phyloP scores from a whole-genome alignment of 2,113 vertebrate genomes.

The Perca fluviatilis region DNA sequence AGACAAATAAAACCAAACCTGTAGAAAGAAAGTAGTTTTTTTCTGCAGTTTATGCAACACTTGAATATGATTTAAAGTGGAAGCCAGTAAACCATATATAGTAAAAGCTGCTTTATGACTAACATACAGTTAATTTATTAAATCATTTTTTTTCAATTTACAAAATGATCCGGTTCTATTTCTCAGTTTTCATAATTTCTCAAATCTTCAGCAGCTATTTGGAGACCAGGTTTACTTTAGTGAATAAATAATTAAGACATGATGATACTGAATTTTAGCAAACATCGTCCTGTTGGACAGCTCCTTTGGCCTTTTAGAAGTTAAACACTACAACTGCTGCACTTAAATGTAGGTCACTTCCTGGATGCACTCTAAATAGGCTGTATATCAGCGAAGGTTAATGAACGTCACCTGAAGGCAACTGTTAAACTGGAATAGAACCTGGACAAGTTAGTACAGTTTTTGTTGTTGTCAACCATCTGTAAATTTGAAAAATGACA shows the following conservation, averaged over 20 bases:
- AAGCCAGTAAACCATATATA: neutral
- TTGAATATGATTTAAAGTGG: neutral
- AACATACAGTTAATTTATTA: neutral
- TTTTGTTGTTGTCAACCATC: neutral
- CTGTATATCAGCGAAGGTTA: constrained; percentile 6
- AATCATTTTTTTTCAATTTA: neutral
- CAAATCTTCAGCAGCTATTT: neutral
- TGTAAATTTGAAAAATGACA: neutral
- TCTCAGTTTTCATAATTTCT: neutral
- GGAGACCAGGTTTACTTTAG: neutral
- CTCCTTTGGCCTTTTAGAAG: neutral
- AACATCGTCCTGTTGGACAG: neutral
- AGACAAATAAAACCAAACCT: neutral
- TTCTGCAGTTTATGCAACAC: neutral
- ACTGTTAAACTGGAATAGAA: constrained; percentile 3
- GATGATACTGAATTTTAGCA: neutral
- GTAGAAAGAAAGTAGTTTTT: neutral
- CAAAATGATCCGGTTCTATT: neutral
- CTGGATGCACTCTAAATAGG: neutral
- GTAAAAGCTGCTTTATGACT: neutral
- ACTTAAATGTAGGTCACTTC: neutral
- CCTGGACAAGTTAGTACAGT: neutral
- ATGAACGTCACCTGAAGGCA: constrained; percentile 31
- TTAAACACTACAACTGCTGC: neutral
- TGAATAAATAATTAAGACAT: neutral